These are phyloP conservation scores for Myotis findleyi DNA, from an alignment of 2,797 vertebrate species.

Conservation along the genomic window DNA sequence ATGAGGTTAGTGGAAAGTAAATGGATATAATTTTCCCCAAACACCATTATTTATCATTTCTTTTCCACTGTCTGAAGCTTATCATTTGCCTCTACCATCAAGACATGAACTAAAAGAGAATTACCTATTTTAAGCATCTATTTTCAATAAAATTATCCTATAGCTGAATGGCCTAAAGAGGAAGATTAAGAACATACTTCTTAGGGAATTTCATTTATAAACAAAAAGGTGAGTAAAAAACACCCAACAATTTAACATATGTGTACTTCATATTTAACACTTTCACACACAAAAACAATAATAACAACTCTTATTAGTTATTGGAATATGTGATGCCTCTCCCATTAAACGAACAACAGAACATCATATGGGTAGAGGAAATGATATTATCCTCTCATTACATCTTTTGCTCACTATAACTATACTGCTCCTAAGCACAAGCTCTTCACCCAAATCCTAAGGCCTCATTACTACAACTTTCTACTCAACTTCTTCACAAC, in stretches of 20 bases:
- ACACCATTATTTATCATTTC: neutral
- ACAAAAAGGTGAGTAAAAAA: neutral
- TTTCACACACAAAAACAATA: neutral
- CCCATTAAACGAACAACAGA: neutral
- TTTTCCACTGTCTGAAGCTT: slow-evolving; percentile 44
- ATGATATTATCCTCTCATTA: neutral
- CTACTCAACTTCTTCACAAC: neutral
- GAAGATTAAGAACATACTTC: neutral
- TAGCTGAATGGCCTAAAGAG: neutral
- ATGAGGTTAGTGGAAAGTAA: slow-evolving; percentile 51
- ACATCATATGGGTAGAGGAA: neutral
- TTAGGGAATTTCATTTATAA: neutral
- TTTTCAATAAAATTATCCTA: slow-evolving; percentile 27
- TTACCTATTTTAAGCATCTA: slow-evolving; percentile 19
- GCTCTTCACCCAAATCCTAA: neutral
- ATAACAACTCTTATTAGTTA: neutral
- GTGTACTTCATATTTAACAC: neutral
- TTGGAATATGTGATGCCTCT: neutral
- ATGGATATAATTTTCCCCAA: neutral
- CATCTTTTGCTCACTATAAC: neutral
- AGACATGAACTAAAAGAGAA: neutral
- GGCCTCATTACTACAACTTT: neutral
- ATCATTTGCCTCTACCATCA: slow-evolving; percentile 1
- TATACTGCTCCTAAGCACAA: neutral
- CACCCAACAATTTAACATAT: neutral